Percentiles rank a stretch among this genome's conserved stretches.
Evolutionary conservation across 2,888 invertebrate species (phyloP).

Genomic region (Lepidocyrtoides sp.): DNA sequence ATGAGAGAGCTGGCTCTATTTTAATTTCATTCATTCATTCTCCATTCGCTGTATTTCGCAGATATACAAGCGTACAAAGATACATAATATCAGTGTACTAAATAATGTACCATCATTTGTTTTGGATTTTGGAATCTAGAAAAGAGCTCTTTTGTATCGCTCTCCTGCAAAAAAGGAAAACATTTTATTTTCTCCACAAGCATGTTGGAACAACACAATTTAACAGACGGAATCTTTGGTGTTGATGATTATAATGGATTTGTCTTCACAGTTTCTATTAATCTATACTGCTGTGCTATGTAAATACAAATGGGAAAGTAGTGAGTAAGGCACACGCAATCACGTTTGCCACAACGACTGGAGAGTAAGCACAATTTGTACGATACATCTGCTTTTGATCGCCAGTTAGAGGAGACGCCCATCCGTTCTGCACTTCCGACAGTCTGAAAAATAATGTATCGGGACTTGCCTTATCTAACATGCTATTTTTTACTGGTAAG

Average conservation of each 20-base stretch:
- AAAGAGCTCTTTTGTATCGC: neutral
- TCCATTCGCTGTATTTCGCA: neutral
- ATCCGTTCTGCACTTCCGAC: slow-evolving; percentile 85
- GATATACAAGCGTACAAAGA: too few relatives aligned
- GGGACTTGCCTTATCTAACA: too few relatives aligned
- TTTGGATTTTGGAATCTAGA: neutral
- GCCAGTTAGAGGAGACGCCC: slow-evolving; percentile 84
- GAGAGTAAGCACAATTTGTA: neutral
- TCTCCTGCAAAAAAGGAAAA: neutral
- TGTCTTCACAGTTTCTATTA: slow-evolving; percentile 9
- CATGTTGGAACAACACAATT: neutral
- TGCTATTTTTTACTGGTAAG: too few relatives aligned
- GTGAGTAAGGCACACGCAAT: slow-evolving; percentile 35
- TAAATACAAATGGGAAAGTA: neutral
- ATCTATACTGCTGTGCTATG: neutral
- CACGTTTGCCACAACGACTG: neutral
- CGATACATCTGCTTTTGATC: slow-evolving; percentile 72
- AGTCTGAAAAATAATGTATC: neutral
- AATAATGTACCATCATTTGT: neutral
- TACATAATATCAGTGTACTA: too few relatives aligned
- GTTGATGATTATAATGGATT: slow-evolving; percentile 28
- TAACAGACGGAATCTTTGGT: neutral
- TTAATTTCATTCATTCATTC: slow-evolving; percentile 29
- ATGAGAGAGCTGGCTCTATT: neutral
- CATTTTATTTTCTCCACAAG: neutral